Evolutionary conservation across 2,797 vertebrate species (phyloP).

Genomic region (Cuniculus paca): DNA sequence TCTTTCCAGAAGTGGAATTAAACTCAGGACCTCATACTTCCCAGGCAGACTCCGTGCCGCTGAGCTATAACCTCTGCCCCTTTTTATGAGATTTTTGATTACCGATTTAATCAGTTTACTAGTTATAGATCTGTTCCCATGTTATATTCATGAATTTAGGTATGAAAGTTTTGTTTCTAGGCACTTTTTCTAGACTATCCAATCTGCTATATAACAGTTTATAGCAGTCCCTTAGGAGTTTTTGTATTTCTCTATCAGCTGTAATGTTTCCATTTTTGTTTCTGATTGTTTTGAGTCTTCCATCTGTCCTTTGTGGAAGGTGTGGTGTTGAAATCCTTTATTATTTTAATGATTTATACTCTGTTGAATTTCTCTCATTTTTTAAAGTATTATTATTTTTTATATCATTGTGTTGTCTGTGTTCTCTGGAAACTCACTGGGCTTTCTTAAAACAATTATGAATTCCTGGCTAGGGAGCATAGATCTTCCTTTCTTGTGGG

Average conservation of each 20-base stretch:
- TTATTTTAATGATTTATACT: not conserved
- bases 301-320: not conserved
- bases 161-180: not conserved
- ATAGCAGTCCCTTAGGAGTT: not conserved
- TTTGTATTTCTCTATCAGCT: not conserved
- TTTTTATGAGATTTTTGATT: not conserved
- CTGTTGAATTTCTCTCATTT: not conserved
- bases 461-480: not conserved
- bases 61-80: too few relatives aligned
- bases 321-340: not conserved
- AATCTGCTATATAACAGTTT: not conserved
- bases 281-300: not conserved
- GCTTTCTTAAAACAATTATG: not conserved
- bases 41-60: too few relatives aligned
- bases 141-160: not conserved
- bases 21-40: too few relatives aligned
- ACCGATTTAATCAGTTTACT: not conserved
- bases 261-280: not conserved
- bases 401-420: not conserved
- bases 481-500: not conserved
- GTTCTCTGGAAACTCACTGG: not conserved
- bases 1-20: too few relatives aligned
- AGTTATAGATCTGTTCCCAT: not conserved
- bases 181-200: not conserved
- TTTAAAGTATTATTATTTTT: not conserved